Conservation (phyloP, 2,888 invertebrate species). For the Ectobius pallidus region DNA sequence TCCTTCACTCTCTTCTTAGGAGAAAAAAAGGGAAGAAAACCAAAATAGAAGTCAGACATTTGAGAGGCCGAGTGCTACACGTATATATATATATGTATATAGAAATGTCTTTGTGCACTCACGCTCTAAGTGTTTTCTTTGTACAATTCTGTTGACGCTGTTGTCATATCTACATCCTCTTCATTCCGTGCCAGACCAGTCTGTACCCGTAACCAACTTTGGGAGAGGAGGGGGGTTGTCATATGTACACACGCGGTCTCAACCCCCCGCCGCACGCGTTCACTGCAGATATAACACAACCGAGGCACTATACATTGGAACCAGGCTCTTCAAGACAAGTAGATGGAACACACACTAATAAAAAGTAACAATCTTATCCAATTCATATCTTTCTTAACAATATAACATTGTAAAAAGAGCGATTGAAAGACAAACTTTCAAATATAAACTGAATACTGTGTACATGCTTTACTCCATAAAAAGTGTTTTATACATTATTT, state of each 20-base stretch:
- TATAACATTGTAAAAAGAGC: slow-evolving; percentile 32
- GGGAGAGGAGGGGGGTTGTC: no score
- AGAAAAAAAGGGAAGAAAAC: no score
- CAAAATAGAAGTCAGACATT: no score
- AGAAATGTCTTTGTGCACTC: not conserved
- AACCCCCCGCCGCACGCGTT: not conserved
- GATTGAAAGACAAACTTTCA: slow-evolving; percentile 28
- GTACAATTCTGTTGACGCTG: slow-evolving; percentile 20
- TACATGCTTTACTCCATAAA: slow-evolving; percentile 27
- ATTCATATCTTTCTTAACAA: slow-evolving; percentile 28
- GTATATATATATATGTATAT: no score
- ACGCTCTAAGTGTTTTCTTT: slow-evolving; percentile 5
- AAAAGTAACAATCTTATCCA: slow-evolving; percentile 30
- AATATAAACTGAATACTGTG: slow-evolving; percentile 29
- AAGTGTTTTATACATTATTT: slow-evolving; percentile 28
- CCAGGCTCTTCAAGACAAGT: slow-evolving; percentile 18
- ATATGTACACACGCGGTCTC: not conserved
- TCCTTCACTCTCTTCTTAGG: no score
- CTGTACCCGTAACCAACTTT: slow-evolving; percentile 10
- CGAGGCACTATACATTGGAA: slow-evolving; percentile 32
- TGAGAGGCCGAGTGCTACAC: no score
- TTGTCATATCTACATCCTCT: slow-evolving; percentile 16
- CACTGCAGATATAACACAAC: slow-evolving; percentile 31
- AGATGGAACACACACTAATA: slow-evolving; percentile 24
- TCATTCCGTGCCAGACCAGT: not conserved